Percentiles rank a stretch among this genome's conserved stretches.
phyloP scores from a whole-genome alignment of 2,113 vertebrate genomes.

The Festucalex cinctus region DNA sequence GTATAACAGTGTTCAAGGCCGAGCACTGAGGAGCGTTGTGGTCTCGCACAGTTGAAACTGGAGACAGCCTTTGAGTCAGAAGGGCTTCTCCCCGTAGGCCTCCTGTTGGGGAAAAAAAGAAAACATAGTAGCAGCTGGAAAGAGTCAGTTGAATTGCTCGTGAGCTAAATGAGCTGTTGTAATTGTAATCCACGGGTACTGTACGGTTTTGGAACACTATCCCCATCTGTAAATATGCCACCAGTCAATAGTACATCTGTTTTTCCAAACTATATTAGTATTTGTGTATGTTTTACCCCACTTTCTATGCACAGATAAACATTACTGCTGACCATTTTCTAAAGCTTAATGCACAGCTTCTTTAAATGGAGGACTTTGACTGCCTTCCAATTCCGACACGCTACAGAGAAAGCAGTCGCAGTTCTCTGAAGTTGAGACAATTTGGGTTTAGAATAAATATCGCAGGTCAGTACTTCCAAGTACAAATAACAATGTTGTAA shows the following conservation, averaged over 20 bases:
- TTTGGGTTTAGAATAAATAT: constrained; percentile 12
- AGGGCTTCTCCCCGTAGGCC: not conserved
- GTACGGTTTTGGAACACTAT: not conserved
- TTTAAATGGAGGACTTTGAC: constrained; percentile 7
- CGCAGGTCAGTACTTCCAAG: constrained; percentile 23
- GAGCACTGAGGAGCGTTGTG: not conserved
- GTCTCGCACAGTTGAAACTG: not conserved
- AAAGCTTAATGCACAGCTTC: constrained; percentile 16
- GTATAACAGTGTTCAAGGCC: constrained; percentile 1
- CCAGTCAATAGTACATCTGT: not conserved
- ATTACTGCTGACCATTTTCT: constrained; percentile 62
- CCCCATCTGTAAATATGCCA: not conserved
- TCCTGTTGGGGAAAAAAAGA: not conserved
- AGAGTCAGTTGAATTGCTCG: not conserved
- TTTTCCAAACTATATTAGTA: not conserved
- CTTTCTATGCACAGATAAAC: constrained; percentile 52
- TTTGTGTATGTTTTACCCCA: constrained; percentile 46
- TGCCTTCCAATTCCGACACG: not conserved
- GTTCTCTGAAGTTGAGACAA: constrained; percentile 7
- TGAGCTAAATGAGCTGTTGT: constrained; percentile 1
- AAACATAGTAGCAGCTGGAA: not conserved
- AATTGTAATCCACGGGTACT: not conserved
- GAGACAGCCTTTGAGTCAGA: not conserved
- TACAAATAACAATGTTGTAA: constrained; percentile 15
- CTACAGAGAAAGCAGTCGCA: not conserved